Percentiles rank a stretch among this genome's conserved stretches.
phyloP scores from a whole-genome alignment of 1,140 invertebrate genomes.

The Arctopsyche grandis region DNA sequence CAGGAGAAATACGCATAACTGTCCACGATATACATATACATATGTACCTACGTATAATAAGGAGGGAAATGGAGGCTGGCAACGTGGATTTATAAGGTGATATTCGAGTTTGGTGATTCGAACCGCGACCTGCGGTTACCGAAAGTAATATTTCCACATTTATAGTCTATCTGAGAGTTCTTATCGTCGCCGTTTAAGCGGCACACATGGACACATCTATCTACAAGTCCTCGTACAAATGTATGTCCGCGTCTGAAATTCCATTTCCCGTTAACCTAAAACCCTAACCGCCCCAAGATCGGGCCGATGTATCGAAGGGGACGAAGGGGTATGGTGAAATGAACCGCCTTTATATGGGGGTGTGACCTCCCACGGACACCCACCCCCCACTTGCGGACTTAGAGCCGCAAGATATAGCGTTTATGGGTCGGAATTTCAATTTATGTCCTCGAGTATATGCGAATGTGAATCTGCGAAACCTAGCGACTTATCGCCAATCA shows the following conservation, averaged over 20 bases:
- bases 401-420: conserved; percentile 32
- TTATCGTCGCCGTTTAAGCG: conserved; percentile 44
- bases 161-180: conserved; percentile 42
- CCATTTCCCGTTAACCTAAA: conserved; percentile 51
- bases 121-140: conserved; percentile 46
- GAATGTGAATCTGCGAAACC: neutral
- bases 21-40: too few relatives aligned
- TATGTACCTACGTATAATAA: too few relatives aligned
- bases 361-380: neutral
- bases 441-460: conserved; percentile 6
- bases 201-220: conserved; percentile 51
- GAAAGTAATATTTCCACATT: conserved; percentile 52
- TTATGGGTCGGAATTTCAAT: conserved; percentile 31
- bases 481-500: conserved; percentile 14
- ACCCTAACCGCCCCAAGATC: conserved; percentile 24
- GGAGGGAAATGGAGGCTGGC: too few relatives aligned
- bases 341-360: conserved; percentile 33
- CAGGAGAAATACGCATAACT: too few relatives aligned
- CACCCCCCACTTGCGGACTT: neutral
- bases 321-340: conserved; percentile 16
- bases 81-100: conserved; percentile 38
- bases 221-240: conserved; percentile 37
- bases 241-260: conserved; percentile 52
- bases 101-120: conserved; percentile 37
- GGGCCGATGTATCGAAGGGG: conserved; percentile 30